Percentiles rank a stretch among this genome's conserved stretches.
These are phyloP conservation scores for Coluber constrictor DNA, from an alignment of 2,797 vertebrate genomes.

Conservation along the genomic window DNA sequence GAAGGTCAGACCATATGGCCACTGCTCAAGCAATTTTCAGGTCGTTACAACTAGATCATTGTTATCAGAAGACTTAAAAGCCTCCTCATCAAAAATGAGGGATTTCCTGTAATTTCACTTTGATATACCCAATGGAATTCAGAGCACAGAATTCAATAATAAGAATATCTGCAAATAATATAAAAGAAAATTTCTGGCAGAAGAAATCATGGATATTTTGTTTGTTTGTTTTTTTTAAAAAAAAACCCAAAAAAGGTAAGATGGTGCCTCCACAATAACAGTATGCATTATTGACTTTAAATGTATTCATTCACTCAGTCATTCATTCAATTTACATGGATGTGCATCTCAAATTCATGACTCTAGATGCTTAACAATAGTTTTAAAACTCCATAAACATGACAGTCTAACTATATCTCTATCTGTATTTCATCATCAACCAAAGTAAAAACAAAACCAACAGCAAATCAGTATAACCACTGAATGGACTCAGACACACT, in stretches of 20 bases:
- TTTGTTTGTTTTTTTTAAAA: neutral
- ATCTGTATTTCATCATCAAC: neutral
- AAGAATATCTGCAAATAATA: constrained; percentile 35
- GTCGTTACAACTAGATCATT: constrained; percentile 51
- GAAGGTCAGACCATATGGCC: constrained; percentile 60
- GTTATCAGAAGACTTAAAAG: constrained; percentile 65
- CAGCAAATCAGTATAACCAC: neutral
- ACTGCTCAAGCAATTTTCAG: constrained; percentile 57
- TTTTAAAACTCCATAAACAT: neutral
- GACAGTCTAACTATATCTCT: too few species aligned
- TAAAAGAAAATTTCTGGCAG: constrained; percentile 27
- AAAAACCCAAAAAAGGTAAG: neutral
- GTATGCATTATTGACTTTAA: constrained; percentile 6
- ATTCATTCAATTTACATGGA: neutral
- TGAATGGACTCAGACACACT: neutral
- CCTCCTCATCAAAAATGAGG: constrained; percentile 51
- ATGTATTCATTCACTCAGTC: neutral
- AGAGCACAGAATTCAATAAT: constrained; percentile 16
- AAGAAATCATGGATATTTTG: neutral
- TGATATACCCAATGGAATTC: constrained; percentile 49
- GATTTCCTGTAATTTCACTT: constrained; percentile 65
- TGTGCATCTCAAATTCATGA: neutral
- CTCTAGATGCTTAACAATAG: neutral
- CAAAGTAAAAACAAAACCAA: neutral
- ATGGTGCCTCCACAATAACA: neutral